These are phyloP conservation scores for Coreoperca whiteheadi DNA, from an alignment of 2,113 vertebrate species.

Conservation along the genomic window DNA sequence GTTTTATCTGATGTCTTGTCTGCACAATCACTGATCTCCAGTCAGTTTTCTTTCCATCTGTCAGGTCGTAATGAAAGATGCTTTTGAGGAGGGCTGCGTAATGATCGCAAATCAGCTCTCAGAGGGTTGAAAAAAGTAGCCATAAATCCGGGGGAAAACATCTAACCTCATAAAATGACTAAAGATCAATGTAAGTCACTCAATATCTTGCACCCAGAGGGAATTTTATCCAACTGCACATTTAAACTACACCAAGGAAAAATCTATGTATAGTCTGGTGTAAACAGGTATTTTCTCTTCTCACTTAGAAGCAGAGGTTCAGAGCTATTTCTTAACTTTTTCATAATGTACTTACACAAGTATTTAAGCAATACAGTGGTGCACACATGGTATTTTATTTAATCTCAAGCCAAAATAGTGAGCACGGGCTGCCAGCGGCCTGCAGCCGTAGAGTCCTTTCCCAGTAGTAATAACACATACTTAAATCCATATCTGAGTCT, in stretches of 20 bases:
- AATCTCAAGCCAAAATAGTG: slow-evolving; percentile 52
- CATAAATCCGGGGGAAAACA: slow-evolving; percentile 6
- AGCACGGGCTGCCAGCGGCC: slow-evolving; percentile 37
- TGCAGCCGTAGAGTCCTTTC: slow-evolving; percentile 51
- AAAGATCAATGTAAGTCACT: slow-evolving; percentile 25
- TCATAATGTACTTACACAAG: slow-evolving; percentile 48
- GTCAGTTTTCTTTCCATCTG: slow-evolving; percentile 18
- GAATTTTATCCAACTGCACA: slow-evolving; percentile 19
- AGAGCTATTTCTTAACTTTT: slow-evolving; percentile 31
- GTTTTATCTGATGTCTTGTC: slow-evolving; percentile 51
- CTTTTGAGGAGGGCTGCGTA: slow-evolving; percentile 11
- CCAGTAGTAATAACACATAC: slow-evolving; percentile 74
- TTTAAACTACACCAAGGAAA: slow-evolving; percentile 14
- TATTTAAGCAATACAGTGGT: slow-evolving; percentile 33
- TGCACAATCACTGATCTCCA: slow-evolving; percentile 37
- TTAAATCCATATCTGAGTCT: slow-evolving; percentile 75
- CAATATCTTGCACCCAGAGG: slow-evolving; percentile 25
- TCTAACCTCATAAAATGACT: slow-evolving; percentile 31
- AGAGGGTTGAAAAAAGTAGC: slow-evolving; percentile 25
- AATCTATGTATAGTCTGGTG: slow-evolving; percentile 28
- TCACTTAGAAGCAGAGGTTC: slow-evolving; percentile 6
- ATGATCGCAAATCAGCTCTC: slow-evolving; percentile 41
- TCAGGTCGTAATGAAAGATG: slow-evolving; percentile 38
- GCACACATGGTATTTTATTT: slow-evolving; percentile 41
- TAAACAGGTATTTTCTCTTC: slow-evolving; percentile 41